Evolutionary conservation across 2,113 vertebrate genomes (phyloP).

Genomic region (Ophthalmolycus amberensis): DNA sequence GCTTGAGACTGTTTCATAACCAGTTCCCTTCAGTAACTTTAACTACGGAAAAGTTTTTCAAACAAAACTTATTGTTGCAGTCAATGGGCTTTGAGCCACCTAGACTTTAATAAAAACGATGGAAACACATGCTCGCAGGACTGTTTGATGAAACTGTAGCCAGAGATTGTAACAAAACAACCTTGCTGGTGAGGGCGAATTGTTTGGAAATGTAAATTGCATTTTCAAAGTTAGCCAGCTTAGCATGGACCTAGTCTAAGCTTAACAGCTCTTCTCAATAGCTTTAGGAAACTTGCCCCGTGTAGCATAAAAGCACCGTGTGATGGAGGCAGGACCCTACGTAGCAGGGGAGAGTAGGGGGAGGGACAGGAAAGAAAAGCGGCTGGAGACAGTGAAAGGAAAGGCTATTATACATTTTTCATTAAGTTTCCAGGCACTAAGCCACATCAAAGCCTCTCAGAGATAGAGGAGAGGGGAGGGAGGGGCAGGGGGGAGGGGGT

Average conservation of each 20-base stretch:
- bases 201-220: background rate
- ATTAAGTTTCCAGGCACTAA: slow-evolving; percentile 86
- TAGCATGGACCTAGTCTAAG: slow-evolving; percentile 2
- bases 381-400: slow-evolving; percentile 65
- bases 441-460: slow-evolving; percentile 85
- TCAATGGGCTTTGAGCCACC: background rate
- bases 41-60: background rate
- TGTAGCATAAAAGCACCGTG: slow-evolving; percentile 55
- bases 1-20: background rate
- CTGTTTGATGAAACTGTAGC: background rate
- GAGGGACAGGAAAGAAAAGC: slow-evolving; percentile 30
- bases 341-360: slow-evolving; percentile 32
- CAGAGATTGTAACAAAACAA: background rate
- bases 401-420: slow-evolving; percentile 87
- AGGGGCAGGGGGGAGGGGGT: slow-evolving; percentile 37
- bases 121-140: background rate
- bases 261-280: slow-evolving; percentile 37
- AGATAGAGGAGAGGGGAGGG: slow-evolving; percentile 67
- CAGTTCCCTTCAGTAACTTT: no score
- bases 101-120: background rate
- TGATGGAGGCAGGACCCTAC: slow-evolving; percentile 59
- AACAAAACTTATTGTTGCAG: background rate
- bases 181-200: background rate
- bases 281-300: slow-evolving; percentile 43
- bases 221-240: background rate